Conservation (phyloP, 1,140 invertebrate species). For the Leptoteleia sp. region DNA sequence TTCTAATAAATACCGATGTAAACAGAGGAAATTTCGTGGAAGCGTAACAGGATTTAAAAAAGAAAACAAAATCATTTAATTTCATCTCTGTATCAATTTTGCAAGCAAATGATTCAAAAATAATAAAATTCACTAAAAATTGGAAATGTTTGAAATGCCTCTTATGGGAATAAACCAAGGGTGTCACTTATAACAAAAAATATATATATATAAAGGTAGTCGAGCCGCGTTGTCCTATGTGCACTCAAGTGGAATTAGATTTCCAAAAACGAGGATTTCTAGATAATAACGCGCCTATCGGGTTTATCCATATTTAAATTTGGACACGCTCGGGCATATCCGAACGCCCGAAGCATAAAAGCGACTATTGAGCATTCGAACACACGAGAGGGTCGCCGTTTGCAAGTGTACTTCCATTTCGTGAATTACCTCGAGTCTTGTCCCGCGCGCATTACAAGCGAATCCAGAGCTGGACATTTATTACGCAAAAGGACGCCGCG, state of each 20-base stretch:
- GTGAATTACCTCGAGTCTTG: constrained; percentile 51
- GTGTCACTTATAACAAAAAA: too few species aligned
- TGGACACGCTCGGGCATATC: constrained; percentile 9
- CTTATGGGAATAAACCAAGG: background rate
- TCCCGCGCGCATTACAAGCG: constrained; percentile 29
- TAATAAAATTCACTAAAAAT: too few species aligned
- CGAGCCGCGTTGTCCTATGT: too few species aligned
- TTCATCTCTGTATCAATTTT: too few species aligned
- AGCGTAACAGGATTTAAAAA: too few species aligned
- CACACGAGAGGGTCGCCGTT: constrained; percentile 11
- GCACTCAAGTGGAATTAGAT: constrained; percentile 21
- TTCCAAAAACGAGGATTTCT: constrained; percentile 36
- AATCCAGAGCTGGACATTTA: constrained; percentile 37
- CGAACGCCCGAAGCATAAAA: constrained; percentile 22
- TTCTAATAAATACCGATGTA: too few species aligned
- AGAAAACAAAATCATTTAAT: too few species aligned
- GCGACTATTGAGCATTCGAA: constrained; percentile 37
- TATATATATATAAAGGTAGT: too few species aligned
- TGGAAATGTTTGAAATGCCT: too few species aligned
- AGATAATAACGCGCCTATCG: constrained; percentile 18
- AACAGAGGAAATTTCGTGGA: too few species aligned
- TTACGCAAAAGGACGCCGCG: constrained; percentile 31
- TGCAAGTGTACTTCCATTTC: constrained; percentile 37
- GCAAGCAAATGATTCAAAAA: too few species aligned
- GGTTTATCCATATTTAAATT: constrained; percentile 54